Base-by-base conservation (phyloP, 1,140 invertebrate genomes). In the Bombyx mori region DNA sequence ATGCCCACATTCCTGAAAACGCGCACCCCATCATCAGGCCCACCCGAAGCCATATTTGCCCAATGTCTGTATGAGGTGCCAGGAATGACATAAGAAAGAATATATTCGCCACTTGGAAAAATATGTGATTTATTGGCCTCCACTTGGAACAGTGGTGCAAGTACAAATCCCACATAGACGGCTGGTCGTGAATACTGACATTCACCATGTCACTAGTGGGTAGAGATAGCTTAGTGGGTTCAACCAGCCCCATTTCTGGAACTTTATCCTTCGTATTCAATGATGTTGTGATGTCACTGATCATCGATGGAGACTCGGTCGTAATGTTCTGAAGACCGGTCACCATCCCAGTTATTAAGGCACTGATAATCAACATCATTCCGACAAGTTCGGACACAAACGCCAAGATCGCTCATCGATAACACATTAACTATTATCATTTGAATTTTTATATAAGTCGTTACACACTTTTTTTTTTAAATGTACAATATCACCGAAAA, bases 31-130 rank as follows among this genome's bases (percentile, higher is more conserved):
- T 89, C 50, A 95, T 89, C 57, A 96, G 88, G 26, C 92, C 92
- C 67, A 91, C 91, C 54, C 95, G 90, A 69, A 96, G 83, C 89
- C 94, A 95, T 3, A 97, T 84, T 52, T 95, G 90, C 0, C 95
- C 95, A 66, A 92, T 92, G n/a, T 92, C 90, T 2, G 93, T 92
- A 71, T 93, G 93, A 2, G 95, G 93, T 44, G 94, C 93, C 52
- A 96, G 86, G 71, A 96, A 94, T 49, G 94, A 94, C 35, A 96
- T 77, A 61, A 96, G 90, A 66, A 96, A 92, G 77, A 94, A 95
- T 54, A 91, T 90, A 86, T 96, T 96, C 57, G 94, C 94, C 68
- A 96, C 86, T 89, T 97, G 94, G 84, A 94, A 95, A 85, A 94
- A 94, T 54, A 93, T 87, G 81, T 94, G 93, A 77, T 94, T 93